phyloP scores from a whole-genome alignment of 2,113 vertebrate species.

The Lipotes vexillifer region DNA sequence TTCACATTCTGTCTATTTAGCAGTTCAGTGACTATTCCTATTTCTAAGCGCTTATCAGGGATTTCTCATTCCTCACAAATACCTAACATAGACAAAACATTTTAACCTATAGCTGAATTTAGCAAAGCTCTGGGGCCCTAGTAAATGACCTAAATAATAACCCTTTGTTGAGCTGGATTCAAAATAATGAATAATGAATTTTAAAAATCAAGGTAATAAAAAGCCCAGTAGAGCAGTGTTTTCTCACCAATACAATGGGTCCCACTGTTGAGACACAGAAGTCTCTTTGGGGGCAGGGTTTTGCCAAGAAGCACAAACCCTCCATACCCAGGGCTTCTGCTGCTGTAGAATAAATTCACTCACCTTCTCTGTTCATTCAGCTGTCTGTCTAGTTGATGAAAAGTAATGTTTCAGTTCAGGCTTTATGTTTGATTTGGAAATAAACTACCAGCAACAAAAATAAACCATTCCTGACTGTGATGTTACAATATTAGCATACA shows the following conservation, averaged over 20 bases:
- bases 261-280: neutral
- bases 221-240: neutral
- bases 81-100: neutral
- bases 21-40: neutral
- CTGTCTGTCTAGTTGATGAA: neutral
- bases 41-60: neutral
- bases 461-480: constrained; percentile 19
- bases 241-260: neutral
- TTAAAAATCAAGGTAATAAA: neutral
- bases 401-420: constrained; percentile 2
- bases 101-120: constrained; percentile 1
- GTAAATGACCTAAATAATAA: neutral
- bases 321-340: no score
- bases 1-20: neutral
- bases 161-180: neutral
- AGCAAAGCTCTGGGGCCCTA: neutral
- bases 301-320: neutral
- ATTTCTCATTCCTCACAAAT: neutral
- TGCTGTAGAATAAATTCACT: neutral
- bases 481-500: constrained; percentile 1
- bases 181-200: neutral
- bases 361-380: neutral
- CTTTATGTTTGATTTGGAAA: constrained; percentile 27
- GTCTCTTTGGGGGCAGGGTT: neutral
- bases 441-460: constrained; percentile 35